A percentile compares a stretch with the other conserved stretches of the same genome.
These are phyloP conservation scores for Drosophila jambulina DNA, from an alignment of 1,140 invertebrate genomes.

Conservation along the genomic window DNA sequence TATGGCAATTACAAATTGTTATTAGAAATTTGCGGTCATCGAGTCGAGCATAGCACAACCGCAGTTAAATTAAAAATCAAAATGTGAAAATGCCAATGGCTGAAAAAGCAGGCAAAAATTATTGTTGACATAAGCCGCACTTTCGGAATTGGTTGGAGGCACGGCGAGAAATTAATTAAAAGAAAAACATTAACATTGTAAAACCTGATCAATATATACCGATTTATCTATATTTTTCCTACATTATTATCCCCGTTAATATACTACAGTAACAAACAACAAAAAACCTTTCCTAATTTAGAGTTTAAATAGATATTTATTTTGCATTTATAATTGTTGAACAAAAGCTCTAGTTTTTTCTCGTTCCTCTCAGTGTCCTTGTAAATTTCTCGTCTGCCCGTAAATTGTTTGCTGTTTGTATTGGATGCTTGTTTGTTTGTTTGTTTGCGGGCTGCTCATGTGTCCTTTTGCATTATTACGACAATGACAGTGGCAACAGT, in stretches of 20 bases:
- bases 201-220: too few relatives aligned
- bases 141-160: not conserved
- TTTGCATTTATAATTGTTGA: too few relatives aligned
- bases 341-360: not conserved
- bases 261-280: too few relatives aligned
- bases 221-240: too few relatives aligned
- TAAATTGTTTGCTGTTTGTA: conserved; percentile 44
- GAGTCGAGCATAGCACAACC: conserved; percentile 18
- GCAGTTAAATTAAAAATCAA: conserved; percentile 64
- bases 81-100: conserved; percentile 45
- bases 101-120: conserved; percentile 48
- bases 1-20: conserved; percentile 53
- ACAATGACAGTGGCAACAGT: conserved; percentile 34
- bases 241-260: too few relatives aligned
- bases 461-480: conserved; percentile 68
- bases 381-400: not conserved
- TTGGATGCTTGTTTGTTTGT: conserved; percentile 35
- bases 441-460: conserved; percentile 29
- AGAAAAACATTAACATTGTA: too few relatives aligned
- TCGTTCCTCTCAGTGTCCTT: not conserved
- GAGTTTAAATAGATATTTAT: too few relatives aligned
- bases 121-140: conserved; percentile 50
- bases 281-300: too few relatives aligned
- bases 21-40: conserved; percentile 50
- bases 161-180: not conserved